phyloP scores from a whole-genome alignment of 2,797 vertebrate genomes.

The Bradypus variegatus region DNA sequence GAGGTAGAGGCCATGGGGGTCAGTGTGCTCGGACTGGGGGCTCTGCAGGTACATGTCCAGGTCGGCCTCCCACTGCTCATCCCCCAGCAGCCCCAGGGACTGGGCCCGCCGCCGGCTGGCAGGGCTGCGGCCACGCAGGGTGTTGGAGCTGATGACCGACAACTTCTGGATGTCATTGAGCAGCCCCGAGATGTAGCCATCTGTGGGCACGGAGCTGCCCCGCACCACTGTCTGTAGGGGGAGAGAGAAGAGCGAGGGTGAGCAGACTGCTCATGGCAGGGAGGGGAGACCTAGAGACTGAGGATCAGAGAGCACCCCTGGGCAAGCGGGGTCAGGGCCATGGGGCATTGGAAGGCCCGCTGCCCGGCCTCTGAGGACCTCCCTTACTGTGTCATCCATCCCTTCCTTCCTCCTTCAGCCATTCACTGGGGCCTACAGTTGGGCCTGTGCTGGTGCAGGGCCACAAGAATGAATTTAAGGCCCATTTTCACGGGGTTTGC shows the following conservation, averaged over 20 bases:
- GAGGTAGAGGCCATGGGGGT: constrained; percentile 79
- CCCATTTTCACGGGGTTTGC: background rate
- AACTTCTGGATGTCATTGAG: constrained; percentile 95
- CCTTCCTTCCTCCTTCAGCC: background rate
- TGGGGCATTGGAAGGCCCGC: background rate
- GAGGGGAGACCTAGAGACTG: background rate
- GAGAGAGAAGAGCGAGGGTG: background rate
- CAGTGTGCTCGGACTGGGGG: constrained; percentile 81
- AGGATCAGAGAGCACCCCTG: background rate
- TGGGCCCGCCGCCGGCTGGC: constrained; percentile 91
- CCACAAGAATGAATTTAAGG: background rate
- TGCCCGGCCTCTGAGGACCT: background rate
- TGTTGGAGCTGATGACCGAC: constrained; percentile 97
- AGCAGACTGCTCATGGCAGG: background rate
- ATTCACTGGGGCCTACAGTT: background rate
- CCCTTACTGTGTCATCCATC: background rate
- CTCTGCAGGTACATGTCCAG: constrained; percentile 87
- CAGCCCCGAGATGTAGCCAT: constrained; percentile 93
- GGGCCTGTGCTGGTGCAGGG: background rate
- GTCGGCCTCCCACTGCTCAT: constrained; percentile 75
- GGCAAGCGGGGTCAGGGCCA: background rate
- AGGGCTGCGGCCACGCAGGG: constrained; percentile 89
- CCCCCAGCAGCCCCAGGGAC: constrained; percentile 89
- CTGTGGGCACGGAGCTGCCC: constrained; percentile 88
- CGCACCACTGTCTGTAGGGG: constrained; percentile 89